Evolutionary conservation across 1,140 invertebrate genomes (phyloP), one percentile per base, ranked within the genome.

Genomic region (Zaprionus gabonicus): DNA sequence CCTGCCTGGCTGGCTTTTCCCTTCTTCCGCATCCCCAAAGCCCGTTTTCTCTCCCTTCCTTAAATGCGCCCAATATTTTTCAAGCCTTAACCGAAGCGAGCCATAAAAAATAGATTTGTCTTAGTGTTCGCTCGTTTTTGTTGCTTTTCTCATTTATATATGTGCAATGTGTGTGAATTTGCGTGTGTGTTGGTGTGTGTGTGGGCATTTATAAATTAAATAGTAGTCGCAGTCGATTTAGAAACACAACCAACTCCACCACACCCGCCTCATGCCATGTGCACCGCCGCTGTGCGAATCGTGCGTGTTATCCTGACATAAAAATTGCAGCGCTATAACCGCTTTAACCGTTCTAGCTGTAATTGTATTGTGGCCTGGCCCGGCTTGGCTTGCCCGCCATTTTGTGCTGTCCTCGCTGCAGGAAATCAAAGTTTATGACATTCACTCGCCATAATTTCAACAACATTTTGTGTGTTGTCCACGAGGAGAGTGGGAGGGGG

Each of bases 401-500:
- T 88, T 87, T 83, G 31, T 71, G 66, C 13, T 51, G 53, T 68
- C 46, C 53, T 34, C 70, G 53, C 70, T 57, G 66, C 69, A 88
- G 81, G 78, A 87, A 87, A 88, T 87, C 85, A 87, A 81, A 81
- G 84, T 81, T 84, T 81, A 87, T 88, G 75, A 72, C 84, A 87
- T 87, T 84, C 81, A 78, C 74, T 84, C 49, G 84, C 71, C 81
- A 84, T 72, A 72, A 88, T 63, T 80, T 75, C 60, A 65, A 56
- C 60, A 55, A 60, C 73, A 65, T 71, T 71, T 71, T 41, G 34
- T 31, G 25, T 46, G 31, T n/a, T 53, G 69, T 76, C 60, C 73
- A 55, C 59, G 10, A 25, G 34, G 64, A 25, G 46, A 4, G 2
- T 23, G 28, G 28, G 7, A 7, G 28, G 28, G 28, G 28, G 28